phyloP scores from a whole-genome alignment of 1,140 invertebrate species.

The Drosophila trapezifrons region DNA sequence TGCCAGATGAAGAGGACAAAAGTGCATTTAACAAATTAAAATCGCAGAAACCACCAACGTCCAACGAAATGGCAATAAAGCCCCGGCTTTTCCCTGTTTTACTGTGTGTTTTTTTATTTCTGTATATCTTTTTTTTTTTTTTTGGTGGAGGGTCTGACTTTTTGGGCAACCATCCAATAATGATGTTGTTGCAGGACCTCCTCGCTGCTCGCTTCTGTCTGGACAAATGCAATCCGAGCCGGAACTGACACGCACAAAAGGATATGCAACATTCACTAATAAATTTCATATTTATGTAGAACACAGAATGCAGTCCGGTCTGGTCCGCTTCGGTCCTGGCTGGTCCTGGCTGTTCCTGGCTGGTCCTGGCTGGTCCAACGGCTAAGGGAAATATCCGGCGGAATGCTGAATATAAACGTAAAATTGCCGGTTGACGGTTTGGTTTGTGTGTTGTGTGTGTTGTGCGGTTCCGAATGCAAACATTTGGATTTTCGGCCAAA shows the following conservation, averaged over 20 bases:
- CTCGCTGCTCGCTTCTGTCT: conserved; percentile 11
- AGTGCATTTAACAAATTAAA: conserved; percentile 79
- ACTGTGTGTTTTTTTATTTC: background rate
- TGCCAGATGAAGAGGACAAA: conserved; percentile 61
- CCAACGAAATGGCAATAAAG: conserved; percentile 46
- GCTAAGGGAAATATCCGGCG: conserved; percentile 27
- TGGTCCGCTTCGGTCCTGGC: too few relatives aligned
- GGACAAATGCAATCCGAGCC: conserved; percentile 70
- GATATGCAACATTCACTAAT: conserved; percentile 79
- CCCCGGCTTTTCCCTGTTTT: conserved; percentile 2
- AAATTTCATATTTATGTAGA: conserved; percentile 80
- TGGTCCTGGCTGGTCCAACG: background rate
- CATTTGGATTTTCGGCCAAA: conserved; percentile 38
- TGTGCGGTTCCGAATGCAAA: conserved; percentile 68
- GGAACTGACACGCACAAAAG: conserved; percentile 80
- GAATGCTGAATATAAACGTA: conserved; percentile 65
- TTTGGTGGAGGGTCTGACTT: conserved; percentile 3
- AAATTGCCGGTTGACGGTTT: conserved; percentile 36
- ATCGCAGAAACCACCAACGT: conserved; percentile 57
- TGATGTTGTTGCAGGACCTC: conserved; percentile 28
- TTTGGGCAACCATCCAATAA: conserved; percentile 30
- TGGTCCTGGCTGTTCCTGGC: too few relatives aligned
- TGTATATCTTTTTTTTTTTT: conserved; percentile 5
- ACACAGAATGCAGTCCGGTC: conserved; percentile 47
- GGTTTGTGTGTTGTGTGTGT: conserved; percentile 29